Evolutionary conservation across 1,140 invertebrate genomes (phyloP).

Genomic region (Zaprionus kolodkinae): DNA sequence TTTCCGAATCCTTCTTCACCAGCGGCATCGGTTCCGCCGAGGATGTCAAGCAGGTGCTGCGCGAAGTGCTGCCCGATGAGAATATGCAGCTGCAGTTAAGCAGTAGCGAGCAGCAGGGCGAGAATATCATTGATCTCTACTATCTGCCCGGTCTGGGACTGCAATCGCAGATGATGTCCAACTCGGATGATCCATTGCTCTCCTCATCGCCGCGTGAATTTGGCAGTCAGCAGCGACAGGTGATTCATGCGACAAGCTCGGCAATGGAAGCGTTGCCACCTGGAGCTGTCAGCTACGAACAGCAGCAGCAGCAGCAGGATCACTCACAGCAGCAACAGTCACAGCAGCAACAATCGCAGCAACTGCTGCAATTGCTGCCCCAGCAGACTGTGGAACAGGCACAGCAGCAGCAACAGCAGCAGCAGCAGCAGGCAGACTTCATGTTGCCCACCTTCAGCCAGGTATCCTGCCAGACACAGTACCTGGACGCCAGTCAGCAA

Average conservation of each 20-base stretch:
- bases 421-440: conserved; percentile 55
- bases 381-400: conserved; percentile 28
- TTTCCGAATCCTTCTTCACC: conserved; percentile 93
- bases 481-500: conserved; percentile 48
- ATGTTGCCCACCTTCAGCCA: conserved; percentile 53
- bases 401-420: conserved; percentile 8
- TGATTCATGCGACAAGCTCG: conserved; percentile 4
- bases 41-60: conserved; percentile 92
- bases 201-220: conserved; percentile 93
- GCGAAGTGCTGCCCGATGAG: conserved; percentile 92
- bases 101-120: conserved; percentile 63
- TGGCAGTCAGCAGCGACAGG: conserved; percentile 84
- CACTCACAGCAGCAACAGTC: conserved; percentile 45
- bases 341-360: conserved; percentile 37
- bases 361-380: conserved; percentile 30
- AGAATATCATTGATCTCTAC: conserved; percentile 83
- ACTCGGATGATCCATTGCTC: conserved; percentile 92
- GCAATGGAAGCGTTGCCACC: conserved; percentile 15
- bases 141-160: conserved; percentile 83
- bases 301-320: conserved; percentile 23
- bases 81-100: conserved; percentile 83
- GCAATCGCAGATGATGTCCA: conserved; percentile 92
- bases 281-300: conserved; percentile 16
- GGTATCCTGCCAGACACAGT: conserved; percentile 58
- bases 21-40: conserved; percentile 93